phyloP scores from a whole-genome alignment of 2,113 vertebrate species.

The Brachirus orientalis region DNA sequence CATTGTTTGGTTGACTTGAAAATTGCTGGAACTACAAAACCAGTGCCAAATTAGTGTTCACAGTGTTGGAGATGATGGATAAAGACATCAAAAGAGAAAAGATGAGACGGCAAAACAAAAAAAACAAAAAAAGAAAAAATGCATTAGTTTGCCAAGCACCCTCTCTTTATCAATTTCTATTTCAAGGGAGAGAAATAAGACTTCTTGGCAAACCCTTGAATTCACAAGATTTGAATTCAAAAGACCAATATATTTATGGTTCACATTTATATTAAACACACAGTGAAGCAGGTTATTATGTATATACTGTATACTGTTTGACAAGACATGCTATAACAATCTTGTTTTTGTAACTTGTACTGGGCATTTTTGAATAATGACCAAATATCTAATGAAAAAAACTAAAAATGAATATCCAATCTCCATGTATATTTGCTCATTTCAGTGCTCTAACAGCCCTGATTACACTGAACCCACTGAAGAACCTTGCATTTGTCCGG shows the following conservation, averaged over 20 bases:
- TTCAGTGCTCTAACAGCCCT: slow-evolving; percentile 89
- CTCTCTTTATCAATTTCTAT: slow-evolving; percentile 4
- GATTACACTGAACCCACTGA: slow-evolving; percentile 85
- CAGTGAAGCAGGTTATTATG: background rate
- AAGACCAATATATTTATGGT: background rate
- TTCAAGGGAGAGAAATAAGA: slow-evolving; percentile 8
- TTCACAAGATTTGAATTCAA: background rate
- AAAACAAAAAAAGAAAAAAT: slow-evolving; percentile 15
- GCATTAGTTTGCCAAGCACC: slow-evolving; percentile 25
- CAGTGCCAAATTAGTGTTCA: slow-evolving; percentile 48
- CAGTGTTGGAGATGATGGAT: slow-evolving; percentile 36
- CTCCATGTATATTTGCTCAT: slow-evolving; percentile 31
- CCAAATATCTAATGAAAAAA: background rate
- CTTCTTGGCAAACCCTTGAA: background rate
- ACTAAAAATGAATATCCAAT: background rate
- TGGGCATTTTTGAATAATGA: background rate
- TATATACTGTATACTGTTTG: background rate
- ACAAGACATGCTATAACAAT: background rate
- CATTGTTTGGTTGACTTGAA: slow-evolving; percentile 52
- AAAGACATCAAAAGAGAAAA: slow-evolving; percentile 51
- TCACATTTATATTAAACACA: background rate
- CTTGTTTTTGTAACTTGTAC: background rate
- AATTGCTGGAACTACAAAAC: slow-evolving; percentile 40
- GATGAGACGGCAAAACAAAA: slow-evolving; percentile 26
- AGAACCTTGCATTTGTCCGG: slow-evolving; percentile 89